Evolutionary conservation across 2,888 invertebrate species (phyloP), one percentile per base, ranked within the genome.

Genomic region (Agrypnus murinus): DNA sequence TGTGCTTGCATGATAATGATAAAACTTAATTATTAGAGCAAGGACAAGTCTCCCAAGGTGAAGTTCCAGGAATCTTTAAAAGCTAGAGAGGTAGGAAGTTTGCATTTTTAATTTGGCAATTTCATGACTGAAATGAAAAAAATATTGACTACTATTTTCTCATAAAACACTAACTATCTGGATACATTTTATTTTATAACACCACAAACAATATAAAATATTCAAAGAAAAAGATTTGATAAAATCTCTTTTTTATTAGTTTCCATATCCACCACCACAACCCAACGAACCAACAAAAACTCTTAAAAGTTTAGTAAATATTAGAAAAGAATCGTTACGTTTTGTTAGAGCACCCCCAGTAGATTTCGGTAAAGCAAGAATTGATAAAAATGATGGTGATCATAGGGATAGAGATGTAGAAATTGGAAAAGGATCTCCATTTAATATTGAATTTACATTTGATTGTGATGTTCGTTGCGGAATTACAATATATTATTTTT

Each of bases 241-340:
- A n/a, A n/a, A n/a, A n/a, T n/a, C n/a, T n/a, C n/a, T n/a, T n/a
- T 8, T 25, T 25, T 87, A 88, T 72, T 86, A 97, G 96, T 98
- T 98, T 87, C 98, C 98, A 0, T 98, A 98, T 87, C 96, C 97
- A 46, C 96, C 97, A 5, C 97, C 97, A 17, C 95, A 96, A 84
- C 94, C 97, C 9, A 96, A 96, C 84, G 99, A 99, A 83, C 98
- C 99, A 32, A 98, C 98, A 10, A 97, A 97, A 87, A 98, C 98
- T 0, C 85, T 99, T 43, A 97, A 98, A 86, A 95, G 98, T 84
- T 87, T 99, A 64, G 94, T 99, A 0, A 98, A 99, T 84, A 98
- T 99, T 72, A 90, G 99, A 53, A 98, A 98, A 83, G 99, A 99
- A 86, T 98, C 99, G 0, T 87, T 99, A 43, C 90, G 97, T 73